A percentile compares a stretch with the other conserved stretches of the same genome.
Evolutionary conservation across 2,113 vertebrate genomes (phyloP).

Genomic region (Sorex fumeus): DNA sequence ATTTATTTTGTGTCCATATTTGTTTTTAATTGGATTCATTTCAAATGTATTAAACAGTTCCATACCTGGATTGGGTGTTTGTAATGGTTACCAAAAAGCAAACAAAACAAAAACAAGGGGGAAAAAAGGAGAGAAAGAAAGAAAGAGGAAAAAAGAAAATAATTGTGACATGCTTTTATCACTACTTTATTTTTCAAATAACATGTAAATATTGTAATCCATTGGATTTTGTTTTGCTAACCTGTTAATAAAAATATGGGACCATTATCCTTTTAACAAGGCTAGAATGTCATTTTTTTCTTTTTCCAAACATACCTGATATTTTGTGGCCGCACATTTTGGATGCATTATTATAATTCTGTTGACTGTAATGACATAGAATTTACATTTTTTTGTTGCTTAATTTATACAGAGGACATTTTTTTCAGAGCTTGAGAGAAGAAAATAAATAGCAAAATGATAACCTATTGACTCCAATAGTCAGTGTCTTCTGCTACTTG

Average conservation of each 20-base stretch:
- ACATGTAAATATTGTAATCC: conserved; percentile 99
- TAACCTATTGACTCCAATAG: conserved; percentile 91
- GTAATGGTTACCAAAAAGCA: conserved; percentile 90
- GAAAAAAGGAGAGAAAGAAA: conserved; percentile 35
- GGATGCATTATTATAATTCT: conserved; percentile 92
- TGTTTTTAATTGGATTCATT: conserved; percentile 91
- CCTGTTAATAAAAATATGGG: conserved; percentile 99
- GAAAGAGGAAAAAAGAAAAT: conserved; percentile 88
- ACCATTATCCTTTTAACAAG: conserved; percentile 94
- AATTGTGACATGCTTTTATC: conserved; percentile 99
- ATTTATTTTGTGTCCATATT: conserved; percentile 89
- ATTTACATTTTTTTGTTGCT: conserved; percentile 91
- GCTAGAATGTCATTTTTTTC: conserved; percentile 90
- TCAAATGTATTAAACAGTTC: conserved; percentile 91
- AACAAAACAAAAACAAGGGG: background rate
- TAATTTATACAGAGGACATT: conserved; percentile 93
- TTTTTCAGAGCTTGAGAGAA: conserved; percentile 92
- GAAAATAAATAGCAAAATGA: conserved; percentile 92
- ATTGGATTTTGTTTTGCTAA: conserved; percentile 99
- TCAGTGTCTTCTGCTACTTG: conserved; percentile 90
- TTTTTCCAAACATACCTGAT: conserved; percentile 88
- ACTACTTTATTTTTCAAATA: conserved; percentile 97
- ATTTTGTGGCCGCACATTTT: conserved; percentile 91
- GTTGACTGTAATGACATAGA: conserved; percentile 93
- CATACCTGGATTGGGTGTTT: conserved; percentile 91